Conservation (phyloP, 2,113 vertebrate genomes). For the Marmota monax region DNA sequence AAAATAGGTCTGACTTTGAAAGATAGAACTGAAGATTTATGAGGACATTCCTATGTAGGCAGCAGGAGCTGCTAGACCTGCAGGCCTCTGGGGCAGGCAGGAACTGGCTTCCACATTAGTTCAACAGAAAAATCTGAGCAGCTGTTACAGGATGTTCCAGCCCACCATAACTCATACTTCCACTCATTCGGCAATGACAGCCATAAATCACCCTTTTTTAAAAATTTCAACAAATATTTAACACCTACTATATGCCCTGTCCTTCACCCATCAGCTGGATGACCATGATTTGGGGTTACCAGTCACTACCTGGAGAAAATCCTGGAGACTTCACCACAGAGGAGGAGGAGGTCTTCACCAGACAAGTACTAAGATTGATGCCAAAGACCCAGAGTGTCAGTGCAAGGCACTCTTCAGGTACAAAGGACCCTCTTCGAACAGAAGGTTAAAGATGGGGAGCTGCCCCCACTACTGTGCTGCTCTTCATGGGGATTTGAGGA, state of each 20-base stretch:
- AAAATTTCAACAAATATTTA: neutral
- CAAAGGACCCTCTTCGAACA: fast-evolving
- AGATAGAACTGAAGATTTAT: neutral
- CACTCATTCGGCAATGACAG: neutral
- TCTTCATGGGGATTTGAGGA: neutral
- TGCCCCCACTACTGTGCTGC: neutral
- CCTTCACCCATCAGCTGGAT: neutral
- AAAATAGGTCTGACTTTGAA: conserved; percentile 7
- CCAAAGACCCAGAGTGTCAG: neutral
- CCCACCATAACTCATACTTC: neutral
- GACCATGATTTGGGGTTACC: neutral
- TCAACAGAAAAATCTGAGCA: neutral
- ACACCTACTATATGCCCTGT: neutral
- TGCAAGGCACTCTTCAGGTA: neutral
- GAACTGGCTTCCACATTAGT: neutral
- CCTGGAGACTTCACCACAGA: neutral
- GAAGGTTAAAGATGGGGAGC: neutral
- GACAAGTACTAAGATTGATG: neutral
- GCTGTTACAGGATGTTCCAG: neutral
- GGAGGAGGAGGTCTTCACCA: neutral
- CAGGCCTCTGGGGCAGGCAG: neutral
- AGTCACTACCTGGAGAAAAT: neutral
- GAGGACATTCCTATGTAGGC: neutral
- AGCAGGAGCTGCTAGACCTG: neutral
- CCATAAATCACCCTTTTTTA: neutral